phyloP scores from a whole-genome alignment of 2,113 vertebrate genomes.

The Psophia crepitans region DNA sequence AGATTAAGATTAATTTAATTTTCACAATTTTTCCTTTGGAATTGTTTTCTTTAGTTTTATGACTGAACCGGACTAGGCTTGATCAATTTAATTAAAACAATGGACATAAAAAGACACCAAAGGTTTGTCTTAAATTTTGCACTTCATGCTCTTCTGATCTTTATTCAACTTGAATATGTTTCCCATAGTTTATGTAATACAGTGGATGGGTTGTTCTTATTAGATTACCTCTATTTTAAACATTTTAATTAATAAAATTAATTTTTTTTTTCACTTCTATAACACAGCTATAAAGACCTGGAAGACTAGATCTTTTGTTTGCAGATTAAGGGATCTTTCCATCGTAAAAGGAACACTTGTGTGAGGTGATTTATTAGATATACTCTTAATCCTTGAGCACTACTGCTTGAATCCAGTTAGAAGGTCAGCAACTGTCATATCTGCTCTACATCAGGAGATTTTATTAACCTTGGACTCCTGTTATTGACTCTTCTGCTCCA shows the following conservation, averaged over 20 bases:
- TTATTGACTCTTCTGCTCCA: not conserved
- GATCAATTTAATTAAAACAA: not conserved
- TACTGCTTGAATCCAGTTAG: not conserved
- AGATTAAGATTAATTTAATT: not conserved
- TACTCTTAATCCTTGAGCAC: not conserved
- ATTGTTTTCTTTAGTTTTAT: not conserved
- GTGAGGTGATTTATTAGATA: not conserved
- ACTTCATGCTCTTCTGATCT: not conserved
- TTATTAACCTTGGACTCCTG: not conserved
- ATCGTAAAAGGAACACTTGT: not conserved
- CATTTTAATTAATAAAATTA: not conserved
- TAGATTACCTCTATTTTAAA: not conserved
- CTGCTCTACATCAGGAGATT: not conserved
- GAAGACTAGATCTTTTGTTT: not conserved
- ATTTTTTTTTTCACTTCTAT: too few relatives aligned
- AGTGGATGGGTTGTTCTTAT: not conserved
- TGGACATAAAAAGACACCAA: not conserved
- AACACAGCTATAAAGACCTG: not conserved
- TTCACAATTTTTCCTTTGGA: not conserved
- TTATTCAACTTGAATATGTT: not conserved
- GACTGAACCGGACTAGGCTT: not conserved
- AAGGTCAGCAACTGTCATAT: not conserved
- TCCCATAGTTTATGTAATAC: not conserved
- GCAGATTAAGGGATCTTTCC: not conserved
- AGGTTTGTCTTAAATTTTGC: not conserved